Evolutionary conservation across 2,888 invertebrate species (phyloP), one percentile per base, ranked within the genome.

Genomic region (Leuctra nigra): DNA sequence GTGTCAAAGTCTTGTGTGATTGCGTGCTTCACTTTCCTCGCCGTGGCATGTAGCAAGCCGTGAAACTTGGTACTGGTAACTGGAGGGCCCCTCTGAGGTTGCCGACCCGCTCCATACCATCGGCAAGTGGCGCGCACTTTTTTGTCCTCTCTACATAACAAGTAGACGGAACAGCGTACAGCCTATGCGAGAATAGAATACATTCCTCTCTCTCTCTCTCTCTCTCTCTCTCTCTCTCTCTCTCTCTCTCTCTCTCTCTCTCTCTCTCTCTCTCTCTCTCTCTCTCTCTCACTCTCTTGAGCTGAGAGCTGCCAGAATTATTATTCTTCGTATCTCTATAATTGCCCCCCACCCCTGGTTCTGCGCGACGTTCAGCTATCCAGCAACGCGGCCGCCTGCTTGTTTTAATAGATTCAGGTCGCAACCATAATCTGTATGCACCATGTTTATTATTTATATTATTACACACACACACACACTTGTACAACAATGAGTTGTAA

Each of bases 281-380:
- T 25, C 44, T 20, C 52, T n/a, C 39, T n/a, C n/a, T n/a, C n/a
- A n/a, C n/a, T n/a, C n/a, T n/a, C n/a, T n/a, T n/a, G n/a, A n/a
- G n/a, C n/a, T n/a, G n/a, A n/a, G n/a, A n/a, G n/a, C n/a, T n/a
- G n/a, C n/a, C n/a, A n/a, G n/a, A n/a, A n/a, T n/a, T n/a, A n/a
- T n/a, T n/a, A n/a, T n/a, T n/a, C n/a, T n/a, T n/a, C n/a, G n/a
- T n/a, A n/a, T n/a, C n/a, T n/a, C n/a, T n/a, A n/a, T n/a, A n/a
- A n/a, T n/a, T n/a, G n/a, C n/a, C n/a, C n/a, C n/a, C n/a, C n/a
- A n/a, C n/a, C n/a, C n/a, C n/a, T n/a, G n/a, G n/a, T n/a, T n/a
- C n/a, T n/a, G n/a, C n/a, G n/a, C n/a, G 29, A 33, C 18, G 38
- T 54, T 46, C 35, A 44, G 48, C 29, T 44, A 59, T 60, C 57